Conservation (phyloP, 2,797 vertebrate genomes). For the Cirrhinus mrigala region DNA sequence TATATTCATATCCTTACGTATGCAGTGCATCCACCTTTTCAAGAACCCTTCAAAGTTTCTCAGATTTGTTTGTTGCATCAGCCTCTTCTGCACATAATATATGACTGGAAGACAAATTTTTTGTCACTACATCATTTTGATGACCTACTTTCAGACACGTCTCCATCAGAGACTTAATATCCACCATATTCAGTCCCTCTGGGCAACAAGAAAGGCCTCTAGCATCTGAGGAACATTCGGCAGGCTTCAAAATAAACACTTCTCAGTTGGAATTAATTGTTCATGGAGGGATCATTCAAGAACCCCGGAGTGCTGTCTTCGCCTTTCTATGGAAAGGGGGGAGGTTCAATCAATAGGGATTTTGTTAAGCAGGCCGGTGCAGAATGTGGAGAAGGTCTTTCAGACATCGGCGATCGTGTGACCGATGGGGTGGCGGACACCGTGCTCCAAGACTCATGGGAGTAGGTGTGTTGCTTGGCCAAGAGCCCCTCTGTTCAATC, state of each 20-base stretch:
- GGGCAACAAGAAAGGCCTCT: slow-evolving; percentile 45
- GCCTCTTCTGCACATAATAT: background rate
- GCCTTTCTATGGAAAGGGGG: slow-evolving; percentile 64
- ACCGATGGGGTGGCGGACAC: slow-evolving; percentile 73
- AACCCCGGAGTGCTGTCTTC: slow-evolving; percentile 68
- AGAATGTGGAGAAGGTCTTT: slow-evolving; percentile 61
- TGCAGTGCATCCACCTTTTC: slow-evolving; percentile 21
- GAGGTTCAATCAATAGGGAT: slow-evolving; percentile 78
- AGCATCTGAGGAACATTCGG: slow-evolving; percentile 53
- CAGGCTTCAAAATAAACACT: slow-evolving; percentile 66
- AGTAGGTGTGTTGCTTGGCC: slow-evolving; percentile 66
- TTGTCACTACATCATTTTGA: background rate
- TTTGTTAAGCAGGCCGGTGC: slow-evolving; percentile 66
- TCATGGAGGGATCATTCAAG: slow-evolving; percentile 74
- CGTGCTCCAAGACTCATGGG: slow-evolving; percentile 68
- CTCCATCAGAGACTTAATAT: slow-evolving; percentile 4
- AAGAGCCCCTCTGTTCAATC: slow-evolving; percentile 75
- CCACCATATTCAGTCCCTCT: background rate
- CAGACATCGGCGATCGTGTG: slow-evolving; percentile 70
- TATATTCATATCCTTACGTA: background rate
- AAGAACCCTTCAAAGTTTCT: background rate
- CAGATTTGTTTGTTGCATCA: background rate
- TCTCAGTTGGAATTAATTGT: slow-evolving; percentile 77
- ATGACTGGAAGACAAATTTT: background rate
- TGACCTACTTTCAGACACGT: slow-evolving; percentile 25